Evolutionary conservation across 2,888 invertebrate genomes (phyloP), one percentile per base, ranked within the genome.

Genomic region (Drosophila nr. perissopoda): DNA sequence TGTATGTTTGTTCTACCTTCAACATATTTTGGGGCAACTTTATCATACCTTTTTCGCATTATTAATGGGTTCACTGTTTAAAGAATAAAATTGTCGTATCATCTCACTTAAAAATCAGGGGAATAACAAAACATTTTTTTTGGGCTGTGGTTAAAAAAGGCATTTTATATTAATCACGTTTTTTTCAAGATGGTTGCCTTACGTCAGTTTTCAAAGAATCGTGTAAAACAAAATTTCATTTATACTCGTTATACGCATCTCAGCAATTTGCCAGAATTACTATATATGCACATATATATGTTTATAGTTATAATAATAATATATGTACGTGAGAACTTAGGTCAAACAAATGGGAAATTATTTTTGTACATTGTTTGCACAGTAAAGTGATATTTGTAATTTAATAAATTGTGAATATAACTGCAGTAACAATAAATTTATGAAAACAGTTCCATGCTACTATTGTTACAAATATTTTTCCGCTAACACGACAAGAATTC

Each of bases 251-350:
- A 11, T 62, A 68, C 63, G 59, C 51, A 62, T 53, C 49, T 42
- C 4, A 40, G 42, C 56, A 63, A 69, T 63, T 74, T 59, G 27
- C 21, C 18, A 27, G 29, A 56, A 10, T 63, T 34, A 11, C 18
- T 36, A 58, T 57, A 59, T 16, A 56, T 2, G 4, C 10, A 51
- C 16, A 25, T 2, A 27, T n/a, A 25, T 46, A 48, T n/a, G 11
- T 2, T 40, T 25, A 31, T 48, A 34, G 13, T 46, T 21, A 21
- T 6, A 11, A 34, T 33, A 46, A 29, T 25, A 27, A 36, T 58
- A 31, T 70, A 49, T 29, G 36, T 46, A 74, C 64, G 57, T 74
- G 74, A 61, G 74, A 74, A 62, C 27, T 48, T 40, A 42, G 16
- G 49, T 40, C 11, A 29, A 68, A 52, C 34, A 27, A 53, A 53